These are phyloP conservation scores for Drosophila birchii DNA, from an alignment of 2,888 invertebrate genomes.

Conservation along the genomic window DNA sequence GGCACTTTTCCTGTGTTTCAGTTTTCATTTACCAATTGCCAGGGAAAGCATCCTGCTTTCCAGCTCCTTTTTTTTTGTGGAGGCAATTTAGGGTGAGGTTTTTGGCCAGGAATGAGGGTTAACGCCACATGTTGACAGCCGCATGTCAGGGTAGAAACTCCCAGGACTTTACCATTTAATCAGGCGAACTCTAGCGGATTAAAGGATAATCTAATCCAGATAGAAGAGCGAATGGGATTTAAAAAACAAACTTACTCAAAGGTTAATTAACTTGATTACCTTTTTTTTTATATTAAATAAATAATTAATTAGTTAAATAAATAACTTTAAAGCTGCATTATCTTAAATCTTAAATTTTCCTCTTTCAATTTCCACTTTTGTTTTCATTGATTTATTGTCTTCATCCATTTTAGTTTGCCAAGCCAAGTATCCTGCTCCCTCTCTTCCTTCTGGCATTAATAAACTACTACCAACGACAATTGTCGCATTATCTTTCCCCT, in stretches of 20 bases:
- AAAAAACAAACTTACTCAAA: background rate
- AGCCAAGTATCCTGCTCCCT: background rate
- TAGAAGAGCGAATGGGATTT: background rate
- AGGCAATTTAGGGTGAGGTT: slow-evolving; percentile 54
- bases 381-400: slow-evolving; percentile 6
- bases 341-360: background rate
- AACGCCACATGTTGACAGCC: slow-evolving; percentile 51
- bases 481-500: slow-evolving; percentile 33
- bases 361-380: background rate
- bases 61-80: slow-evolving; percentile 49
- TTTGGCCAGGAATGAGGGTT: slow-evolving; percentile 32
- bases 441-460: slow-evolving; percentile 22
- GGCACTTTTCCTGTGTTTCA: slow-evolving; percentile 48
- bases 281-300: background rate
- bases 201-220: slow-evolving; percentile 4
- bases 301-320: background rate
- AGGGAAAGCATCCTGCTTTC: slow-evolving; percentile 2
- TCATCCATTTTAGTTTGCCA: slow-evolving; percentile 5
- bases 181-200: slow-evolving; percentile 4
- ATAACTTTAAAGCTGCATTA: background rate
- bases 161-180: slow-evolving; percentile 33
- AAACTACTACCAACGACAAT: slow-evolving; percentile 38
- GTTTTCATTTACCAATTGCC: slow-evolving; percentile 54
- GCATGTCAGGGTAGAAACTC: slow-evolving; percentile 11
- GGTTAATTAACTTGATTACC: background rate